These are phyloP conservation scores for Metallyticus violacea DNA, from an alignment of 2,888 invertebrate species.

Conservation along the genomic window DNA sequence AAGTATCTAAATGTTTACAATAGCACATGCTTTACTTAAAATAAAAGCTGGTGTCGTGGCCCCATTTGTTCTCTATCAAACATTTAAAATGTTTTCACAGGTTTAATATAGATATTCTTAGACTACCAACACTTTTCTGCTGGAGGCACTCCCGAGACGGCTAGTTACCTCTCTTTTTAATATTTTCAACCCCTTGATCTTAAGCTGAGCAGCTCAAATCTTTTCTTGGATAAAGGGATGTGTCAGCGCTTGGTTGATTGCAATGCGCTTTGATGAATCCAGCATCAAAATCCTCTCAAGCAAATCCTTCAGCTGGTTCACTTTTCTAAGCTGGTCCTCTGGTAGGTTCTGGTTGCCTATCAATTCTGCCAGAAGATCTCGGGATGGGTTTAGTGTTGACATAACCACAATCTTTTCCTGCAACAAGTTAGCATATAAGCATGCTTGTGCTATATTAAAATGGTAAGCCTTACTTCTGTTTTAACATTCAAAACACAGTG, in stretches of 20 bases:
- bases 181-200: background rate
- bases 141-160: constrained; percentile 19
- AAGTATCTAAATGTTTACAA: background rate
- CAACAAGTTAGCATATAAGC: constrained; percentile 37
- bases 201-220: constrained; percentile 49
- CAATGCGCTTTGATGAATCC: constrained; percentile 88
- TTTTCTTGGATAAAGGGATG: constrained; percentile 97
- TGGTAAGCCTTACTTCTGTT: too few relatives aligned
- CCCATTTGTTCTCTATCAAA: constrained; percentile 1
- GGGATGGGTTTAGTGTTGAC: constrained; percentile 80
- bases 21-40: background rate
- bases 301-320: constrained; percentile 86
- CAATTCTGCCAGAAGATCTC: constrained; percentile 85
- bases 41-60: background rate
- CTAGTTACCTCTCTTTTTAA: constrained; percentile 12
- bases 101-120: background rate
- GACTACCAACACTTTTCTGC: background rate
- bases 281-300: constrained; percentile 88
- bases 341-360: constrained; percentile 85
- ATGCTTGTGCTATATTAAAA: background rate
- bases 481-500: too few relatives aligned
- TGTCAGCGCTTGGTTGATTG: constrained; percentile 89
- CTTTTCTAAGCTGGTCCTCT: constrained; percentile 85
- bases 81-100: background rate
- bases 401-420: constrained; percentile 97